Conservation (phyloP, 2,113 vertebrate species). For the Symphodus melops region DNA sequence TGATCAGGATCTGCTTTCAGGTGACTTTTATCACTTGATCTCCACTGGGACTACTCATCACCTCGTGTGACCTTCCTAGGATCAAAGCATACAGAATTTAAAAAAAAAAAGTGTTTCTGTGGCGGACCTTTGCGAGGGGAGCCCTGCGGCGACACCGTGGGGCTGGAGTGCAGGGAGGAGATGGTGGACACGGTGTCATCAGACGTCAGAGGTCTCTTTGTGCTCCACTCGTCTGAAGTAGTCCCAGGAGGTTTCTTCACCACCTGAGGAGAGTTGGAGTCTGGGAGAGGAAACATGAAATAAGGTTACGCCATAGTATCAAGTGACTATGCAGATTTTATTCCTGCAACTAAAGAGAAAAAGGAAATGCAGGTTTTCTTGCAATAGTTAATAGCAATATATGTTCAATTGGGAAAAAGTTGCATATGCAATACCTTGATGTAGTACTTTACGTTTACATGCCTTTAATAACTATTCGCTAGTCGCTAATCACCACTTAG, state of each 20-base stretch:
- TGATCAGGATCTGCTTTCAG: too few relatives aligned
- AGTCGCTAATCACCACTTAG: too few relatives aligned
- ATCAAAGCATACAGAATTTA: background rate
- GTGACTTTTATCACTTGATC: background rate
- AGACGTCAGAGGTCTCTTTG: slow-evolving; percentile 86
- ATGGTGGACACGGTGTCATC: slow-evolving; percentile 89
- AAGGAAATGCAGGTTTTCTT: background rate
- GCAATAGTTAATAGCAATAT: background rate
- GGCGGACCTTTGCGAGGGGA: slow-evolving; percentile 92
- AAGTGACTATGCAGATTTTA: background rate
- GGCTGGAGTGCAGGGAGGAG: slow-evolving; percentile 92
- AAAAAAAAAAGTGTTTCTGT: background rate
- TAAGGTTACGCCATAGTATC: slow-evolving; percentile 8
- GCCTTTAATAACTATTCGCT: too few relatives aligned
- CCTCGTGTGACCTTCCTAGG: background rate
- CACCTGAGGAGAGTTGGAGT: slow-evolving; percentile 86
- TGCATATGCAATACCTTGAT: too few relatives aligned
- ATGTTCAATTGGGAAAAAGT: too few relatives aligned
- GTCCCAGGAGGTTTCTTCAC: slow-evolving; percentile 84
- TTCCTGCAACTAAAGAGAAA: background rate
- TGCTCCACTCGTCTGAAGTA: slow-evolving; percentile 85
- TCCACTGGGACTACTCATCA: background rate
- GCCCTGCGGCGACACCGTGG: slow-evolving; percentile 90
- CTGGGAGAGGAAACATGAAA: slow-evolving; percentile 64
- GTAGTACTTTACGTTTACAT: too few relatives aligned